Evolutionary conservation across 2,113 vertebrate species (phyloP).

Genomic region (Todiramphus chloris): DNA sequence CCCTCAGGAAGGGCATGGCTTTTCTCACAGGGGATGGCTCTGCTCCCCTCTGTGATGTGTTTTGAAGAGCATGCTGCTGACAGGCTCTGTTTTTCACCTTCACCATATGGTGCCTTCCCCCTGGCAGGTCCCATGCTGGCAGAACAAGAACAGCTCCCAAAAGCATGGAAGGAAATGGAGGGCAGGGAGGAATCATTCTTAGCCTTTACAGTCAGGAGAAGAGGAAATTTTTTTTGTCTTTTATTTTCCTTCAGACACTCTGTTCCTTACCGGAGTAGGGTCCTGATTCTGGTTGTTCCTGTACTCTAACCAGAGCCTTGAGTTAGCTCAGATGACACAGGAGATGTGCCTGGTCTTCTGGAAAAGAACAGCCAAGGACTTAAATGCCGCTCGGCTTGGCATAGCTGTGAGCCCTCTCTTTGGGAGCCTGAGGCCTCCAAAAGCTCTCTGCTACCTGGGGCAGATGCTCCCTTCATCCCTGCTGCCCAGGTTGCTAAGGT

Average conservation of each 20-base stretch:
- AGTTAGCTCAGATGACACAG: background rate
- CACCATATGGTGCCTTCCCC: background rate
- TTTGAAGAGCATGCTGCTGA: background rate
- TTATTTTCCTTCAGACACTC: background rate
- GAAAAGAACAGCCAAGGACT: background rate
- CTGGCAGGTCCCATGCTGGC: background rate
- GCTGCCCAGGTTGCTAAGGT: background rate
- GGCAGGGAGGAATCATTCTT: background rate
- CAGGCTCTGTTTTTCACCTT: background rate
- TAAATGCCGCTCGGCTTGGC: background rate
- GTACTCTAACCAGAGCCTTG: background rate
- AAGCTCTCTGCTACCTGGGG: background rate
- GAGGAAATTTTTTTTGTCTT: too few relatives aligned
- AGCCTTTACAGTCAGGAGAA: background rate
- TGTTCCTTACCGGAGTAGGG: background rate
- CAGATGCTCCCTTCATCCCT: background rate
- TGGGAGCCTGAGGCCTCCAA: background rate
- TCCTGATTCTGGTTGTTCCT: background rate
- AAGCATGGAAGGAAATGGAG: fast-evolving
- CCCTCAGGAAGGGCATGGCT: background rate
- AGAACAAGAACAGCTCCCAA: background rate
- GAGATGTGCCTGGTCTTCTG: background rate
- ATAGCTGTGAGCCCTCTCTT: fast-evolving
- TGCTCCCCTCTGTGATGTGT: background rate
- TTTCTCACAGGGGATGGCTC: background rate